A percentile compares a stretch with the other conserved stretches of the same genome.
These are phyloP conservation scores for Himalopsyche phryganea DNA, from an alignment of 1,140 invertebrate genomes.

Conservation along the genomic window DNA sequence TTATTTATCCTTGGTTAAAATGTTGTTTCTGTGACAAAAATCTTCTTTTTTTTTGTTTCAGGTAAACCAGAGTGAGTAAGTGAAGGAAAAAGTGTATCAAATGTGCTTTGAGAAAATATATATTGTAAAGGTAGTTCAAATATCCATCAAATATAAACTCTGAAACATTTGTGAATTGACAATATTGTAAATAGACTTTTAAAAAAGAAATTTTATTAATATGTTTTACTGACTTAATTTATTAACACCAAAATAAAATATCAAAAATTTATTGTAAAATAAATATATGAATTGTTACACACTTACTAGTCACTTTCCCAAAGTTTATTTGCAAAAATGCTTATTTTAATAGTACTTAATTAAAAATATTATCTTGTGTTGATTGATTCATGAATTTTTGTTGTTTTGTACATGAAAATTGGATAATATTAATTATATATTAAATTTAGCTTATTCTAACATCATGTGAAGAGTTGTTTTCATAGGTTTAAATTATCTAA, in stretches of 20 bases:
- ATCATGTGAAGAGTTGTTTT: no score
- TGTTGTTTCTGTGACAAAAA: no score
- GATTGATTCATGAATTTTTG: no score
- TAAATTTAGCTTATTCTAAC: no score
- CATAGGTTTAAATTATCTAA: no score
- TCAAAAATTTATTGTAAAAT: not conserved
- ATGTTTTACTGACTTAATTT: not conserved
- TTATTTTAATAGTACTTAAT: constrained; percentile 4
- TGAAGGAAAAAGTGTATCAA: no score
- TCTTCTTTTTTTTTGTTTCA: no score
- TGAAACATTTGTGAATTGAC: constrained; percentile 32
- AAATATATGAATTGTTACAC: not conserved
- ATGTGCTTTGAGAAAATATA: not conserved
- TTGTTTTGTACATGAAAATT: no score
- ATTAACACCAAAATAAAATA: constrained; percentile 7
- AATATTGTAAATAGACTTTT: constrained; percentile 30
- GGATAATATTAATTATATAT: no score
- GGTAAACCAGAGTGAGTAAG: no score
- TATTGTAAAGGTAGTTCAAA: not conserved
- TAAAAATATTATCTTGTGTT: not conserved
- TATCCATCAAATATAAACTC: constrained; percentile 1
- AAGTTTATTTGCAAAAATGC: not conserved
- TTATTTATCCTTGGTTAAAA: no score
- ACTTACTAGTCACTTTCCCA: not conserved
- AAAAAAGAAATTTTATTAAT: not conserved